Base-by-base conservation (phyloP, 2,888 invertebrate genomes). In the Exocentrus adspersus region DNA sequence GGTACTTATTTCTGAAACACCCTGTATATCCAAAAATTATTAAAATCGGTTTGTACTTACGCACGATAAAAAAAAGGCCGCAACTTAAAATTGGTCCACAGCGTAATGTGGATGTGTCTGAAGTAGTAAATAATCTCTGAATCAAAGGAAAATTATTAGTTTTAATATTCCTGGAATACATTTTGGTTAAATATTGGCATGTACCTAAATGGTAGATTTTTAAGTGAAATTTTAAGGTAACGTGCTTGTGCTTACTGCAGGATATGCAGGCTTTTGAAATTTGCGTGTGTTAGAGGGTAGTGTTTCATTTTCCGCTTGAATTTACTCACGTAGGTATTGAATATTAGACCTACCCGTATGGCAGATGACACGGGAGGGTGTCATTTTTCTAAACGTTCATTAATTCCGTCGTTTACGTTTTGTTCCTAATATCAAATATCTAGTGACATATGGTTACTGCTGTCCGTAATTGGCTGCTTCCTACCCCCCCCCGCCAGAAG, bases 361-460 rank as follows among this genome's bases (percentile, higher is more conserved):
- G 69, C 72, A 70, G 73, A 73, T 69, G 74, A 71, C 68, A 69
- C 63, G 60, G 72, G 72, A 69, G 72, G 74, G 73, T 74, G 75
- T 73, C 71, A 68, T 68, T 73, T 75, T 74, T 72, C 71, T 72
- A 73, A 74, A 71, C 71, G 70, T 60, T 65, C 72, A 72, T 74
- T 71, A 72, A 70, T 71, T 71, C 60, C 59, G 21, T 48, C 46
- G 59, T 64, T 54, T 61, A 57, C 60, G 64, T 53, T 66, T 70
- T 64, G 67, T 43, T 59, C 57, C 41, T 43, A 57, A 62, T 68
- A 66, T 71, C 65, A 52, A 43, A 63, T 68, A 58, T 67, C 70
- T 59, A 60, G 64, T 67, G 68, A 61, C 71, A 71, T 69, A 71
- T 69, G 71, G 66, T 52, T 52, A 42, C 37, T 59, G 48, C 24